A percentile compares a stretch with the other conserved stretches of the same genome.
Evolutionary conservation across 1,140 invertebrate species (phyloP).

Genomic region (Gonatopus flavifemur): DNA sequence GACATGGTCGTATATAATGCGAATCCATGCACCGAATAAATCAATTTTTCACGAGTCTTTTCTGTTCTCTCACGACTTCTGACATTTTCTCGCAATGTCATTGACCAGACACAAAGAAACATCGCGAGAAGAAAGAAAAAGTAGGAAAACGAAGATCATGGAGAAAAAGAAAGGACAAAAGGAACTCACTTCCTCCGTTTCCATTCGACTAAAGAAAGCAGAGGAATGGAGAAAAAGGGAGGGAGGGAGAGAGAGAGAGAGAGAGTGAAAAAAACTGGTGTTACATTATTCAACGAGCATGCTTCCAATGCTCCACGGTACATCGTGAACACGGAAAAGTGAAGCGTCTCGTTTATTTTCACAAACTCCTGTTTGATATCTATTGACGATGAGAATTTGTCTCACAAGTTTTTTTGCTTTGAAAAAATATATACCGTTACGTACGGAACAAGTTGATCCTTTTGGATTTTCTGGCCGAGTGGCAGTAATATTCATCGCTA

Average conservation of each 20-base stretch:
- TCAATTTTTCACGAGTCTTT: slow-evolving; percentile 30
- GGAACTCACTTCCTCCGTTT: too few relatives aligned
- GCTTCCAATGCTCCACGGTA: too few relatives aligned
- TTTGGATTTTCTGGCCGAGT: too few relatives aligned
- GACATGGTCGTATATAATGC: slow-evolving; percentile 15
- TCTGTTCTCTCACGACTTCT: slow-evolving; percentile 18
- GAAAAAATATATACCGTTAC: too few relatives aligned
- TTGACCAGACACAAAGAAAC: background rate
- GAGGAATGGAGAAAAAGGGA: background rate
- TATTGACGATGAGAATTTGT: slow-evolving; percentile 13
- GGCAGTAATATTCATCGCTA: too few relatives aligned
- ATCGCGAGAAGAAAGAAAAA: background rate
- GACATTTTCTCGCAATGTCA: slow-evolving; percentile 1
- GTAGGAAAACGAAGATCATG: slow-evolving; percentile 3
- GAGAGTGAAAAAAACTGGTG: slow-evolving; percentile 4
- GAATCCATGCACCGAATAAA: slow-evolving; percentile 24
- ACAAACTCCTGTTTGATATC: slow-evolving; percentile 1
- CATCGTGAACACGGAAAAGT: slow-evolving; percentile 8
- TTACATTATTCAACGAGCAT: slow-evolving; percentile 25
- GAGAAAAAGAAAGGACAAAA: slow-evolving; percentile 1
- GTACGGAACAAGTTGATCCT: too few relatives aligned
- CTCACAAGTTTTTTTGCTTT: too few relatives aligned
- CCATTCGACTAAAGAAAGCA: too few relatives aligned
- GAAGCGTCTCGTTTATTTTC: slow-evolving; percentile 25
- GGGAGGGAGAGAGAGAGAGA: slow-evolving; percentile 3